Evolutionary conservation across 2,797 vertebrate species (phyloP).

Genomic region (Tarsius wallacei): DNA sequence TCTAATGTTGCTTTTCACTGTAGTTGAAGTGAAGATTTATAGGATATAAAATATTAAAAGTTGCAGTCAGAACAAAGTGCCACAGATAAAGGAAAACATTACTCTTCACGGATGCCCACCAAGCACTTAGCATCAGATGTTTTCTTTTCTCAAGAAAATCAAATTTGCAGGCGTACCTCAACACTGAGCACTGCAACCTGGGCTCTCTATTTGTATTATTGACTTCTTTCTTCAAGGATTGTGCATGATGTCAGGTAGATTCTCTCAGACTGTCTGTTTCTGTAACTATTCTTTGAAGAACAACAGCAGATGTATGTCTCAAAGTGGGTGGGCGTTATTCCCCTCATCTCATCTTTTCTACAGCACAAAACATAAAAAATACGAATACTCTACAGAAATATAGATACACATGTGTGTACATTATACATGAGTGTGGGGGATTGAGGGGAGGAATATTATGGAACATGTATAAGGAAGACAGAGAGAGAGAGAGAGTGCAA

Average conservation of each 20-base stretch:
- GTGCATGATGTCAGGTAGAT: not conserved
- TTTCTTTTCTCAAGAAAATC: conserved; percentile 66
- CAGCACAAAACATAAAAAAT: not conserved
- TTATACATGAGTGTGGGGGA: not conserved
- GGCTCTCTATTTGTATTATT: not conserved
- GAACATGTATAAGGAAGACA: not conserved
- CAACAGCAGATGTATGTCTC: not conserved
- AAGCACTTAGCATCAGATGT: not conserved
- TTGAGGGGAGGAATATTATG: not conserved
- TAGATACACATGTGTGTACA: not conserved
- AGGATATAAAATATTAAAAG: conserved; percentile 76
- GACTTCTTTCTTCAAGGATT: not conserved
- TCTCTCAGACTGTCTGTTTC: conserved; percentile 19
- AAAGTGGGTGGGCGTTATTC: not conserved
- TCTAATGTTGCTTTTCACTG: not conserved
- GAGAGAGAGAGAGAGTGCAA: not conserved
- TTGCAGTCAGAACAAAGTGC: conserved; percentile 49
- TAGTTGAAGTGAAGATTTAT: conserved; percentile 50
- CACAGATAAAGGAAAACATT: conserved; percentile 58
- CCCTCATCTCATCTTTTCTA: conserved; percentile 29
- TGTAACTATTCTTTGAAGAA: conserved; percentile 40
- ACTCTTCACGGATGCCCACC: not conserved
- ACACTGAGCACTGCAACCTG: not conserved
- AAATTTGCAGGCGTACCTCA: conserved; percentile 5
- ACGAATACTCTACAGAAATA: not conserved